A percentile compares a stretch with the other conserved stretches of the same genome.
Evolutionary conservation across 2,888 invertebrate genomes (phyloP).

Genomic region (Pilophorus perplexus): DNA sequence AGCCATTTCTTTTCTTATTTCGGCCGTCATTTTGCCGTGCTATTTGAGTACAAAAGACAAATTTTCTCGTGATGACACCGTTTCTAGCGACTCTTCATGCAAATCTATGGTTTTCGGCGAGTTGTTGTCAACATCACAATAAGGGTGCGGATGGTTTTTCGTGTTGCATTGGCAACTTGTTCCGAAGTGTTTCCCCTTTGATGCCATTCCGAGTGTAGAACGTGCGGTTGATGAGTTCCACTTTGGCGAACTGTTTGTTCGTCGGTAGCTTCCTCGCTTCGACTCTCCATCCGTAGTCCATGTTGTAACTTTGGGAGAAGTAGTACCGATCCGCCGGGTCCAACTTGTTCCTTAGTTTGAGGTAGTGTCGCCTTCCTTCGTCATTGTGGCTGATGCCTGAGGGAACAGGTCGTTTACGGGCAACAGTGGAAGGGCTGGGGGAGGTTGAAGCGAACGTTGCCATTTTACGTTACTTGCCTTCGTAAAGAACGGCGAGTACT

Average conservation of each 20-base stretch:
- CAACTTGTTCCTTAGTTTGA: conserved; percentile 42
- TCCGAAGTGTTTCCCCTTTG: conserved; percentile 34
- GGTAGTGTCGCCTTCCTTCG: conserved; percentile 44
- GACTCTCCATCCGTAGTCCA: conserved; percentile 47
- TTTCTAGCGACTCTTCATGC: no score
- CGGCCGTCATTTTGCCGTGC: not conserved
- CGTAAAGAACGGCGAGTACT: conserved; percentile 39
- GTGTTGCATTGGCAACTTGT: not conserved
- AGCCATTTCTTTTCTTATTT: conserved; percentile 1
- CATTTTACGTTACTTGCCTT: no score
- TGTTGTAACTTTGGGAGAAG: conserved; percentile 38
- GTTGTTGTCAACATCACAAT: no score
- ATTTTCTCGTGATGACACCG: no score
- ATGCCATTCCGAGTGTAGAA: conserved; percentile 45
- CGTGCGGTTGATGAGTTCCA: conserved; percentile 34
- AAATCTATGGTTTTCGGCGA: no score
- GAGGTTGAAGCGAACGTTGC: no score
- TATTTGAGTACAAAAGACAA: no score
- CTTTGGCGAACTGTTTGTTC: conserved; percentile 37
- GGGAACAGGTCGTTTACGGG: conserved; percentile 7
- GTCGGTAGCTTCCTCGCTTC: conserved; percentile 42
- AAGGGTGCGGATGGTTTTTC: not conserved
- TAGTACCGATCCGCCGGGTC: conserved; percentile 44
- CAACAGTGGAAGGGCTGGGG: no score
- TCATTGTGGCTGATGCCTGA: conserved; percentile 46